Evolutionary conservation across 1,140 invertebrate species (phyloP), one percentile per base, ranked within the genome.

Genomic region (Drosophila trapezifrons): DNA sequence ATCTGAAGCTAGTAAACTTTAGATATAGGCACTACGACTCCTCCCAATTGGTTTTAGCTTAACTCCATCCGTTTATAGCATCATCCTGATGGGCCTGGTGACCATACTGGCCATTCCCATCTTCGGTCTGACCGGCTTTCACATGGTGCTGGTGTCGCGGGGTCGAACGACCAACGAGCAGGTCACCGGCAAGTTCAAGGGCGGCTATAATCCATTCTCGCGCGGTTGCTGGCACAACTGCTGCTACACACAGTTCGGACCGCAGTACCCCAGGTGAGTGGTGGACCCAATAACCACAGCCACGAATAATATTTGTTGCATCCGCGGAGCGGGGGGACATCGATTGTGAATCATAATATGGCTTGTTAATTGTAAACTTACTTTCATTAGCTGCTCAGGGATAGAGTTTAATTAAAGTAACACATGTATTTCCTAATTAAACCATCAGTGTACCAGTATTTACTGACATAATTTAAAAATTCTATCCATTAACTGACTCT

Each of bases 101-200:
- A 95, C 95, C 20, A 92, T 99, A 59, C 93, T 99, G 66, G 96
- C 98, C 78, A 97, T 99, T 92, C 99, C 99, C 72, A 98, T 99
- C 77, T 96, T 98, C 93, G 99, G 98, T 78, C 93, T 99, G 76
- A 99, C 98, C 64, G 97, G 97, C 55, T 99, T 99, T 93, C 99
- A 99, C 93, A 96, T 99, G 93, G 96, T 99, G 76, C 94, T 99
- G 65, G 98, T 99, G 43, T 97, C 97, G 15, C 94, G 98, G 84
- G 99, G 99, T n/a, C 95, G 98, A 63, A 99, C 99, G n/a, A 99
- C 99, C 63, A 99, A 99, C 93, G 99, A 99, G 93, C 99, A 99
- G 94, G 98, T 99, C 35, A 99, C 98, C 4, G 98, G 98, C 42
- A 99, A 99, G 94, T 99, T 99, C 93, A 97, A 98, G 92, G 97